Base-by-base conservation (phyloP, 2,113 vertebrate genomes). In the Tragelaphus imberbis region DNA sequence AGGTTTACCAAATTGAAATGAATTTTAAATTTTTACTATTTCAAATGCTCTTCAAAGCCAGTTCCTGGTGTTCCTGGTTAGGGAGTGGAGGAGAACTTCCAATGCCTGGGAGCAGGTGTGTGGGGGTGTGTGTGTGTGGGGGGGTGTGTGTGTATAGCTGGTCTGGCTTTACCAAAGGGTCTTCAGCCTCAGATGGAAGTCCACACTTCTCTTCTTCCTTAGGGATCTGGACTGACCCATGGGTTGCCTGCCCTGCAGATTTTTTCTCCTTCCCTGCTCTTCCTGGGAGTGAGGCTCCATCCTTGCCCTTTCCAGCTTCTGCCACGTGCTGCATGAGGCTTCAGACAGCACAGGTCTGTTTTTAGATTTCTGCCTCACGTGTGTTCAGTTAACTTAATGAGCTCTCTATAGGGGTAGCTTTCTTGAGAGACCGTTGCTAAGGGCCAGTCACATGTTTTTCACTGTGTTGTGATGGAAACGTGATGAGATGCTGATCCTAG, bases 391-490 rank as follows among this genome's bases (percentile, higher is more conserved):
- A 84, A 97, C 96, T 97, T 97, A 97, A 97, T 97, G 96, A 98
- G 95, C 95, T 98, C 96, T 94, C 98, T 97, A 91, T 97, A 97
- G 97, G 98, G 94, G 93, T 53, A 90, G 97, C 96, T 97, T 96
- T 98, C 97, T 97, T 94, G 93, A 97, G 94, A 97, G 96, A 94
- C 94, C 1, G 97, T 98, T 98, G 97, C 97, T 98, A 98, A 97
- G 97, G 97, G 95, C 96, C 84, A 75, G 96, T 49, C 56, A 89
- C 98, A 97, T 89, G 28, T 89, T 97, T 95, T 86, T 96, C 82
- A 40, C 91, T 21, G 86, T 87, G 98, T 98, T 97, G 97, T 97
- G 98, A 98, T 98, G 98, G 98, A 98, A 97, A 98, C 95, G 49
- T 97, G 98, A 97, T 96, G 90, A 96, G 95, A 97, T 97, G 97